Evolutionary conservation across 2,888 invertebrate genomes (phyloP).

Genomic region (Xestobium rufovillosum): DNA sequence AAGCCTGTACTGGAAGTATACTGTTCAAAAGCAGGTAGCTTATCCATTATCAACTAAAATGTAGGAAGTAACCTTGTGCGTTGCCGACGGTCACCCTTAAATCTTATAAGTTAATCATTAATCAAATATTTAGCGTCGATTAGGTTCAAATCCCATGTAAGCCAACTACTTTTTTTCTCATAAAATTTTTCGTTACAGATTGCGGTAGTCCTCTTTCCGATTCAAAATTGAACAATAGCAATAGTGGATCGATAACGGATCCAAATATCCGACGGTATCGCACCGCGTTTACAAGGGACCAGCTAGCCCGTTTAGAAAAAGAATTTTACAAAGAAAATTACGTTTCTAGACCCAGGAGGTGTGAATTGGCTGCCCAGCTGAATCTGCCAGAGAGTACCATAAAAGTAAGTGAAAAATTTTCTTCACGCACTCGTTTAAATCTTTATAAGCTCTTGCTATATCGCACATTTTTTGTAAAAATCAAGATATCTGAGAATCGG

Average conservation of each 20-base stretch:
- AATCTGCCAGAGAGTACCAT: slow-evolving; percentile 96
- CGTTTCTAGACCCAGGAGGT: slow-evolving; percentile 88
- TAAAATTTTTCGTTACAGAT: slow-evolving; percentile 40
- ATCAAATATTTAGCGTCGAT: too few species aligned
- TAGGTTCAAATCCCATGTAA: too few species aligned
- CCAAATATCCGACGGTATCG: slow-evolving; percentile 80
- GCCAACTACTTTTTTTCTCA: too few species aligned
- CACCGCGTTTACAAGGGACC: slow-evolving; percentile 95
- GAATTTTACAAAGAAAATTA: slow-evolving; percentile 98
- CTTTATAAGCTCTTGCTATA: too few species aligned
- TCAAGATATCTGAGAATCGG: too few species aligned
- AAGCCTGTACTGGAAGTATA: too few species aligned
- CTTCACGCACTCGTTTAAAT: neutral
- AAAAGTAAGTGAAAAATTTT: slow-evolving; percentile 59
- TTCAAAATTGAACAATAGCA: slow-evolving; percentile 24
- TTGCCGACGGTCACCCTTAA: too few species aligned
- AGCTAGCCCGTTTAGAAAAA: slow-evolving; percentile 83
- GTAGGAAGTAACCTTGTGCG: too few species aligned
- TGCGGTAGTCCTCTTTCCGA: slow-evolving; percentile 42
- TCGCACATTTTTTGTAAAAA: too few species aligned
- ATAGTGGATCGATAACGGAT: slow-evolving; percentile 41
- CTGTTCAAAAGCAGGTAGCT: too few species aligned
- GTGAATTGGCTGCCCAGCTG: slow-evolving; percentile 88
- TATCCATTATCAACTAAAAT: too few species aligned
- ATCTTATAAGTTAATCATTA: too few species aligned